Conservation (phyloP, 2,797 vertebrate genomes). For the Muscicapa comitata region DNA sequence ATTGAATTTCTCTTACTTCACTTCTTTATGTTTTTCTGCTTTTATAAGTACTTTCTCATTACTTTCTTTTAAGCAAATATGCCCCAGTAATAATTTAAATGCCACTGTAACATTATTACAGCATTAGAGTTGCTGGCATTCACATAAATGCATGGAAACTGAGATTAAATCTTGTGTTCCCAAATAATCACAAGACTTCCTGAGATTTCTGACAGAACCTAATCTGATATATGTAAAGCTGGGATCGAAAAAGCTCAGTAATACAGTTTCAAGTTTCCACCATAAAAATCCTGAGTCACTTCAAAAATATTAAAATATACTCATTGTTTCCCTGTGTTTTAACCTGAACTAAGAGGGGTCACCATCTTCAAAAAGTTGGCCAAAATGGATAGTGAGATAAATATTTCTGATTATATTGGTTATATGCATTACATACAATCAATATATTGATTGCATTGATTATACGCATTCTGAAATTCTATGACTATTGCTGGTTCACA, state of each 20-base stretch:
- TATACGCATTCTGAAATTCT: neutral
- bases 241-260: accelerated
- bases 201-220: neutral
- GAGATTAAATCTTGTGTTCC: neutral
- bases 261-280: neutral
- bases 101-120: neutral
- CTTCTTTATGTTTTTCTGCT: neutral
- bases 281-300: neutral
- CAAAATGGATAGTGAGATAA: neutral
- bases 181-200: neutral
- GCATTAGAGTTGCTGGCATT: neutral
- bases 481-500: neutral
- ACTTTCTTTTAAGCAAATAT: neutral
- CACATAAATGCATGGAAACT: neutral
- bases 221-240: neutral
- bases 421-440: neutral
- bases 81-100: neutral
- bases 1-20: neutral
- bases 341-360: neutral
- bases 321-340: neutral
- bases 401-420: neutral
- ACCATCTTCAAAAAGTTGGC: neutral
- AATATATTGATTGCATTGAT: neutral
- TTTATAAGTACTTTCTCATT: neutral
- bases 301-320: neutral